Percentiles rank a stretch among this genome's conserved stretches.
These are phyloP conservation scores for Dichetophora obliterata DNA, from an alignment of 2,888 invertebrate genomes.

Conservation along the genomic window DNA sequence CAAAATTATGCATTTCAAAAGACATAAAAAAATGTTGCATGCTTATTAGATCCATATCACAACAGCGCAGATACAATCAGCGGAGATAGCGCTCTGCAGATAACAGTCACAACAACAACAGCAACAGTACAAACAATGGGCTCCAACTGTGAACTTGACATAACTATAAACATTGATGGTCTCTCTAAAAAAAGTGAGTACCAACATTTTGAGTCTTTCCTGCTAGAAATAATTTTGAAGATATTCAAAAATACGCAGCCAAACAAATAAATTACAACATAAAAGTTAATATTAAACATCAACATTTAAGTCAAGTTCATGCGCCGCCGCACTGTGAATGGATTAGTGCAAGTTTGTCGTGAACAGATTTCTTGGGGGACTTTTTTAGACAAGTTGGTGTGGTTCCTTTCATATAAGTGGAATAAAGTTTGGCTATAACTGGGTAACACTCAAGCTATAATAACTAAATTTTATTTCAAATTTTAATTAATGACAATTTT, in stretches of 20 bases:
- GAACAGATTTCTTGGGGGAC: too few relatives aligned
- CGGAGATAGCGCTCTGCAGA: not conserved
- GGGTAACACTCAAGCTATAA: too few relatives aligned
- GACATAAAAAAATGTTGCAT: slow-evolving; percentile 24
- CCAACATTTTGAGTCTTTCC: not conserved
- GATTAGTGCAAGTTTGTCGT: too few relatives aligned
- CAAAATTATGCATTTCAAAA: not conserved
- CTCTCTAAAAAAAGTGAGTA: not conserved
- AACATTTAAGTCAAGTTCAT: not conserved
- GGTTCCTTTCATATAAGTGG: too few relatives aligned
- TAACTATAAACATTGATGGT: not conserved
- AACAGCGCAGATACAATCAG: slow-evolving; percentile 1
- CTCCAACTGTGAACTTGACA: slow-evolving; percentile 27
- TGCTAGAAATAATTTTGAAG: too few relatives aligned
- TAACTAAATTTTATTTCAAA: too few relatives aligned
- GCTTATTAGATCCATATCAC: slow-evolving; percentile 29
- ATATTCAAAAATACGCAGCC: not conserved
- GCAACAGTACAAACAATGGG: slow-evolving; percentile 5
- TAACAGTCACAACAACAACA: not conserved
- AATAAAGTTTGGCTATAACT: too few relatives aligned
- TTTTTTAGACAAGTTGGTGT: too few relatives aligned
- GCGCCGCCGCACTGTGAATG: not conserved
- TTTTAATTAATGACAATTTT: too few relatives aligned
- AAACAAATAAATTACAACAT: slow-evolving; percentile 33
- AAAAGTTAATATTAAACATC: slow-evolving; percentile 32